These are phyloP conservation scores for Salmo trutta DNA, from an alignment of 2,797 vertebrate species.

Conservation along the genomic window DNA sequence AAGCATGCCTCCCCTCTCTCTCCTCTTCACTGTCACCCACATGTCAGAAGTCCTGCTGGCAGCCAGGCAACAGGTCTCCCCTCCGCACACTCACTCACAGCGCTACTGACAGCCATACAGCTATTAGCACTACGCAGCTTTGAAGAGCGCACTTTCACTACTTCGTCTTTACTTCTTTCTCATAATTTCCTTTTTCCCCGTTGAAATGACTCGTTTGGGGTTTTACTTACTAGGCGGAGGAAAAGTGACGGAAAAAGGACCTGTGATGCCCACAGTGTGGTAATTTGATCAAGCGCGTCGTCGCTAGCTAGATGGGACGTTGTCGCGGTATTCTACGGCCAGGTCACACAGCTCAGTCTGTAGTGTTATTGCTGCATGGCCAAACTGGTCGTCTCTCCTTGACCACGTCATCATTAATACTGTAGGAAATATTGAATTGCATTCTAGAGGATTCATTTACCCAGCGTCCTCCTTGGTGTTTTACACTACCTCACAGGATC, in stretches of 20 bases:
- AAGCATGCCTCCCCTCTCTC: slow-evolving; percentile 57
- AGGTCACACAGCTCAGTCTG: too few species aligned
- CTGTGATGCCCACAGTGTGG: slow-evolving; percentile 22
- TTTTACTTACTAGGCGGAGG: slow-evolving; percentile 70
- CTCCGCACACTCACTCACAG: slow-evolving; percentile 55
- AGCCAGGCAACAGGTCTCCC: slow-evolving; percentile 49
- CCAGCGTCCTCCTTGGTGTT: neutral
- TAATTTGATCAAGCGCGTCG: too few species aligned
- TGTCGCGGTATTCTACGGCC: too few species aligned
- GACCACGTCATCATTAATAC: neutral
- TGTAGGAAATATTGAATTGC: neutral
- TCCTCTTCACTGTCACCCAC: slow-evolving; percentile 54
- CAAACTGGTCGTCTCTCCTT: neutral
- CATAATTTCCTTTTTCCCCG: slow-evolving; percentile 73
- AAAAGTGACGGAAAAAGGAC: slow-evolving; percentile 66
- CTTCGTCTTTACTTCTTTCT: slow-evolving; percentile 75
- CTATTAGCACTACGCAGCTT: slow-evolving; percentile 77
- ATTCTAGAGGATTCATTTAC: neutral
- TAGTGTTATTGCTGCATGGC: neutral
- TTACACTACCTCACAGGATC: neutral
- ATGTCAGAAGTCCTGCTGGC: slow-evolving; percentile 67
- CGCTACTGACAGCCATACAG: slow-evolving; percentile 76
- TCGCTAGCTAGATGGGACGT: too few species aligned
- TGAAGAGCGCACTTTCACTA: slow-evolving; percentile 77
- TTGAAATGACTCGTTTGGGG: slow-evolving; percentile 62